Evolutionary conservation across 2,888 invertebrate species (phyloP).

Genomic region (Coronaproctus castanopsis): DNA sequence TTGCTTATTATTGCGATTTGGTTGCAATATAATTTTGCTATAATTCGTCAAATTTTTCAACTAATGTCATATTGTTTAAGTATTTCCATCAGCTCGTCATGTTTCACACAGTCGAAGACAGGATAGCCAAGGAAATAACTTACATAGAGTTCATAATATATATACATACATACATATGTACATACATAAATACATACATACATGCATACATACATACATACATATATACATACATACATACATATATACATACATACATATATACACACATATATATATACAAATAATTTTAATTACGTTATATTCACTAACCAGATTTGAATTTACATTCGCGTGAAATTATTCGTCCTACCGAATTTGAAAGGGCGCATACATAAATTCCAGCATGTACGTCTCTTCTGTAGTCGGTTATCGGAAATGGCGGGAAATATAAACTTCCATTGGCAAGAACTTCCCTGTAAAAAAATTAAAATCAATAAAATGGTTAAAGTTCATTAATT

Average conservation of each 20-base stretch:
- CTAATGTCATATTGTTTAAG: too few relatives aligned
- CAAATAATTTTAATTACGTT: background rate
- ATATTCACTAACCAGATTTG: slow-evolving; percentile 18
- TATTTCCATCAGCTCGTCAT: too few relatives aligned
- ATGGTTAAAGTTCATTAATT: too few relatives aligned
- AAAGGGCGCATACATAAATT: slow-evolving; percentile 29
- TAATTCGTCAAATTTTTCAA: too few relatives aligned
- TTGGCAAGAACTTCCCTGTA: slow-evolving; percentile 23
- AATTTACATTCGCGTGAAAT: slow-evolving; percentile 26
- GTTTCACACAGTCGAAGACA: too few relatives aligned
- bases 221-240: background rate
- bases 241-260: background rate
- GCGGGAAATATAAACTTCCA: slow-evolving; percentile 29
- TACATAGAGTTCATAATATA: too few relatives aligned
- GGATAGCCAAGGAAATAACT: too few relatives aligned
- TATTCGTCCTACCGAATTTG: slow-evolving; percentile 28
- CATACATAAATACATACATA: background rate
- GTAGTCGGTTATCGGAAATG: slow-evolving; percentile 27
- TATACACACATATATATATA: background rate
- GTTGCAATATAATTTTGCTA: too few relatives aligned
- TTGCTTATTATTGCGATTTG: too few relatives aligned
- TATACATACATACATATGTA: too few relatives aligned
- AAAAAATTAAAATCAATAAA: background rate
- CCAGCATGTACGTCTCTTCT: slow-evolving; percentile 28
- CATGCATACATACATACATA: background rate